Evolutionary conservation across 2,113 vertebrate species (phyloP).

Genomic region (Rhineura floridana): DNA sequence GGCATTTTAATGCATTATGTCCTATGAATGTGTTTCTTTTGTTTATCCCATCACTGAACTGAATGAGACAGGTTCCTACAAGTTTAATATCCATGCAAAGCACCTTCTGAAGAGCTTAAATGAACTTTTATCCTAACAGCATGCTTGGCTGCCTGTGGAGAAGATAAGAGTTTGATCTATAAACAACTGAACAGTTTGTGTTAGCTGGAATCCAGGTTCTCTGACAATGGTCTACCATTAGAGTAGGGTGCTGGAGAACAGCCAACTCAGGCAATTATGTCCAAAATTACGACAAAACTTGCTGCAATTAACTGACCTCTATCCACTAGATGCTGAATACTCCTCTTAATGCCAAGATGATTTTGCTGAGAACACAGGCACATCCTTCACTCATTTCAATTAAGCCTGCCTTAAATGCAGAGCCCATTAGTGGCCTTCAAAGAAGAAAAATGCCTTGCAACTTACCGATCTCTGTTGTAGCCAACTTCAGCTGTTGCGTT

Average conservation of each 20-base stretch:
- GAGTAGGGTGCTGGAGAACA: neutral
- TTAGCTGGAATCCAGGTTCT: neutral
- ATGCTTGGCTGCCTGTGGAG: neutral
- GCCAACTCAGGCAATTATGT: neutral
- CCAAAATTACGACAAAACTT: too few relatives aligned
- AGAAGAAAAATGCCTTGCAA: conserved; percentile 10
- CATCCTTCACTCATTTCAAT: neutral
- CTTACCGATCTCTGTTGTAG: conserved; percentile 87
- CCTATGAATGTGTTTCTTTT: neutral
- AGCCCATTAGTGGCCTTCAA: too few relatives aligned
- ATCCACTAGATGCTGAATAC: too few relatives aligned
- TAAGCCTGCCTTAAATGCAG: neutral
- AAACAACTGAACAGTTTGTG: neutral
- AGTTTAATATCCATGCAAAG: neutral
- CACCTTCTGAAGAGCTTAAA: neutral
- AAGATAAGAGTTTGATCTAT: neutral
- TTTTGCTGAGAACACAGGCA: neutral
- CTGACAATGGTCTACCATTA: neutral
- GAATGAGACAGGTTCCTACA: too few relatives aligned
- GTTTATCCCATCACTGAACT: too few relatives aligned
- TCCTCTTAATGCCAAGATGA: neutral
- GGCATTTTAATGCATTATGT: neutral
- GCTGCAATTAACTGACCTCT: neutral
- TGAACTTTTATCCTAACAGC: too few relatives aligned
- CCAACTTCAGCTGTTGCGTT: conserved; percentile 87